A percentile compares a stretch with the other conserved stretches of the same genome.
phyloP scores from a whole-genome alignment of 53 echinoderm and acorn worm genomes.

The Zoroaster sp. region DNA sequence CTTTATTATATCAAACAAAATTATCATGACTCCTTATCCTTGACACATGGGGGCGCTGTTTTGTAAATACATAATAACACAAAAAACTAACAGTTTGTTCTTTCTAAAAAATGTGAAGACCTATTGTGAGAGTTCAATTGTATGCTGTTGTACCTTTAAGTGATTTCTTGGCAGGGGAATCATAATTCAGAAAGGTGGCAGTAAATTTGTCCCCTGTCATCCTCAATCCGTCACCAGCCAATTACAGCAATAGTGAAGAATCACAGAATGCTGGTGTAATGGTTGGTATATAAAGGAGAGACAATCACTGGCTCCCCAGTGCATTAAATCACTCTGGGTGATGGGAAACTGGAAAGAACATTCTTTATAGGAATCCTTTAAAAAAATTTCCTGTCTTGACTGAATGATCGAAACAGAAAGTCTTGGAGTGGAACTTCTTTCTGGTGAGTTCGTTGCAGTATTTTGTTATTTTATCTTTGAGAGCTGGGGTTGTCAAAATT shows the following conservation, averaged over 20 bases:
- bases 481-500: no score
- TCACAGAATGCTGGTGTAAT: background rate
- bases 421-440: background rate
- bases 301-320: no score
- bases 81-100: background rate
- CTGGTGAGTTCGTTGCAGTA: no score
- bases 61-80: no score
- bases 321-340: no score
- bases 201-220: conserved; percentile 18
- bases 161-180: conserved; percentile 3
- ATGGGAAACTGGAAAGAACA: no score
- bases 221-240: conserved; percentile 8
- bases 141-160: background rate
- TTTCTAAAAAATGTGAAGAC: background rate
- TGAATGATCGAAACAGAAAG: background rate
- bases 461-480: no score
- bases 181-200: conserved; percentile 9
- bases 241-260: background rate
- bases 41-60: no score
- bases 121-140: background rate
- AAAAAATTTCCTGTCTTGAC: background rate
- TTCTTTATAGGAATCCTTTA: no score
- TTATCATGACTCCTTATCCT: no score
- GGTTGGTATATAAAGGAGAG: background rate
- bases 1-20: no score